Evolutionary conservation across 2,113 vertebrate species (phyloP).

Genomic region (Carettochelys insculpta): DNA sequence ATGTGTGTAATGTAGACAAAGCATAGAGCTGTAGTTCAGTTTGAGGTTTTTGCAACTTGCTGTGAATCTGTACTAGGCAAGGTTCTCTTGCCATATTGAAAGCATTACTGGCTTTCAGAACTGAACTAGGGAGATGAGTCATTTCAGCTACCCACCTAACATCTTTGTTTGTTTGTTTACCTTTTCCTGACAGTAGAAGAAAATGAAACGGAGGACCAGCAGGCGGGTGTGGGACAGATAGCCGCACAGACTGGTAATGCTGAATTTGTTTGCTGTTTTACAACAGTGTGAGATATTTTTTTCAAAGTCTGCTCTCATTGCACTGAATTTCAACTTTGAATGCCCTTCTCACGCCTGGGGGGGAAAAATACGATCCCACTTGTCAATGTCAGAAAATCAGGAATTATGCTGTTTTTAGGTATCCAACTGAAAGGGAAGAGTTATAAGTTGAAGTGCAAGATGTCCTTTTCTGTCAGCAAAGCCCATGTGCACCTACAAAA

Average conservation of each 20-base stretch:
- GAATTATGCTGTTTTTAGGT: conserved; percentile 35
- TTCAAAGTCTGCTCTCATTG: conserved; percentile 48
- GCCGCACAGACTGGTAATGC: conserved; percentile 86
- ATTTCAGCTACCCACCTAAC: conserved; percentile 36
- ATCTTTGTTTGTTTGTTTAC: conserved; percentile 71
- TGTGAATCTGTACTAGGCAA: conserved; percentile 9
- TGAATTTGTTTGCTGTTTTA: conserved; percentile 78
- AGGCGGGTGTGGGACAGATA: conserved; percentile 84
- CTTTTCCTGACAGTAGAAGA: conserved; percentile 89
- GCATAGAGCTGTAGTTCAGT: conserved; percentile 36
- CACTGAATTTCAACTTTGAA: conserved; percentile 52
- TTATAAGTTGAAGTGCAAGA: not conserved
- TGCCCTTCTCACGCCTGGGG: conserved; percentile 42
- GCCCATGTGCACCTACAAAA: not conserved
- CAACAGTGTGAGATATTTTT: conserved; percentile 50
- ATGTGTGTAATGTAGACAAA: too few relatives aligned
- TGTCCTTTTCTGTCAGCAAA: not conserved
- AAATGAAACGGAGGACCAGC: conserved; percentile 88
- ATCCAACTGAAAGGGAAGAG: not conserved
- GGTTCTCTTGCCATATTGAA: conserved; percentile 59
- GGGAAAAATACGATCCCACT: conserved; percentile 18
- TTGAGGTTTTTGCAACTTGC: conserved; percentile 40
- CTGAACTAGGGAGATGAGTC: conserved; percentile 20
- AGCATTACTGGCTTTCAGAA: conserved; percentile 27
- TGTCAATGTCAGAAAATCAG: conserved; percentile 33